Conservation (phyloP, 2,113 vertebrate species). For the Ceratotherium simum region DNA sequence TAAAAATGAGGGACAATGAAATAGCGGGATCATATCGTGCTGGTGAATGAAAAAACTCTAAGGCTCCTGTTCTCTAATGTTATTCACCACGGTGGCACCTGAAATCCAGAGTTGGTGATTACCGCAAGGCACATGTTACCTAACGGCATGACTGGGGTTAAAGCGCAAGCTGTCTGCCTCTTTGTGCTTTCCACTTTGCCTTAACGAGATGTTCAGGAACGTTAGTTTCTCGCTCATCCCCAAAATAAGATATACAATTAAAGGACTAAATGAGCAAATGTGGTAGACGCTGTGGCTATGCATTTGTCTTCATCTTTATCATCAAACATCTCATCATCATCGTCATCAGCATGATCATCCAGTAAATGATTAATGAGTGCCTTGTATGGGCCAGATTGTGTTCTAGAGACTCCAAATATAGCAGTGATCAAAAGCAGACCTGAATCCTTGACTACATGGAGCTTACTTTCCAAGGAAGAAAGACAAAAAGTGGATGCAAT, state of each 20-base stretch:
- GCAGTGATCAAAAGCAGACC: background rate
- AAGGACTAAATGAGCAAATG: background rate
- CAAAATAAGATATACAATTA: background rate
- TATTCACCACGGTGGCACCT: background rate
- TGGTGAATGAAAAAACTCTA: background rate
- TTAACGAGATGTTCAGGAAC: background rate
- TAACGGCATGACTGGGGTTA: background rate
- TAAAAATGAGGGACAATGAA: background rate
- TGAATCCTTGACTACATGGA: background rate
- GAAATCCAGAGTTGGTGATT: background rate
- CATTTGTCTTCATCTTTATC: background rate
- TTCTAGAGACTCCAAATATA: background rate
- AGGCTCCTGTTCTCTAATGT: background rate
- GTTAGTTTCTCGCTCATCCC: background rate
- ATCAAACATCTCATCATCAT: too few species aligned
- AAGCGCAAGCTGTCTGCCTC: background rate
- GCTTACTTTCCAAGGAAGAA: background rate
- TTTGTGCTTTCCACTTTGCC: background rate
- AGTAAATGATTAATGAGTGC: background rate
- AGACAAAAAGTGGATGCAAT: background rate
- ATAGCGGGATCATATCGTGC: background rate
- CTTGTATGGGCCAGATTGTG: background rate
- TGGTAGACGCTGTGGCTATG: background rate
- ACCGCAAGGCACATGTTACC: background rate
- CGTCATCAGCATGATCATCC: too few species aligned